Evolutionary conservation across 64 coral and sea anemone genomes (phyloP).

Genomic region (Astreopora myriophthalma): DNA sequence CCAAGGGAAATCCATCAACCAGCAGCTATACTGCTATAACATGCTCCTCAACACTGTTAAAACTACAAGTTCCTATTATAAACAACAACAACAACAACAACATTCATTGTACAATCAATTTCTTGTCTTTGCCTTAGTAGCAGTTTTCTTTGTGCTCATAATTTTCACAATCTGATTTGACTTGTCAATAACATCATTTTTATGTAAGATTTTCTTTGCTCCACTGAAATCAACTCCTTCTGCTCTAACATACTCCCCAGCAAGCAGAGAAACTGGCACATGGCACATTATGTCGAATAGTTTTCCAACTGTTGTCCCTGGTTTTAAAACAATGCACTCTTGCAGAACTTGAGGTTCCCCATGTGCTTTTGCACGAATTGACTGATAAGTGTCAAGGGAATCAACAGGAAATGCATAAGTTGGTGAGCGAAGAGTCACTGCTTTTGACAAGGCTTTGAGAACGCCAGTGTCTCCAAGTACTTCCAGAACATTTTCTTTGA

Average conservation of each 20-base stretch:
- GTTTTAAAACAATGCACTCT: slow-evolving; percentile 84
- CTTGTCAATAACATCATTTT: slow-evolving; percentile 64
- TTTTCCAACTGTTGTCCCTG: slow-evolving; percentile 77
- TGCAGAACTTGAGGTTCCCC: slow-evolving; percentile 53
- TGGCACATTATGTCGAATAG: slow-evolving; percentile 73
- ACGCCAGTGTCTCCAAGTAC: slow-evolving; percentile 69
- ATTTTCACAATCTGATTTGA: slow-evolving; percentile 79
- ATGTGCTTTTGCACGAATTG: slow-evolving; percentile 47
- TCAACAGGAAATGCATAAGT: slow-evolving; percentile 78
- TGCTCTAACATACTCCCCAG: slow-evolving; percentile 87
- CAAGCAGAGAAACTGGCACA: slow-evolving; percentile 69
- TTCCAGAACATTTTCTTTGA: slow-evolving; percentile 44
- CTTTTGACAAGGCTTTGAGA: slow-evolving; percentile 71
- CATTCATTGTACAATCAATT: not conserved
- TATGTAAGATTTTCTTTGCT: slow-evolving; percentile 76
- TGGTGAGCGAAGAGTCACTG: slow-evolving; percentile 64
- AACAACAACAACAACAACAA: too few relatives aligned
- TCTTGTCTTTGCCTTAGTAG: slow-evolving; percentile 43
- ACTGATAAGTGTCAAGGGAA: slow-evolving; percentile 73
- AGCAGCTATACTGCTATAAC: too few relatives aligned
- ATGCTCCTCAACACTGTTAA: too few relatives aligned
- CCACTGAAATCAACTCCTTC: slow-evolving; percentile 67
- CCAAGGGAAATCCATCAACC: too few relatives aligned
- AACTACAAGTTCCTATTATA: too few relatives aligned
- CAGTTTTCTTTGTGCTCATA: slow-evolving; percentile 83